These are phyloP conservation scores for Prosopocoilus inquinatus DNA, from an alignment of 2,888 invertebrate genomes.

Conservation along the genomic window DNA sequence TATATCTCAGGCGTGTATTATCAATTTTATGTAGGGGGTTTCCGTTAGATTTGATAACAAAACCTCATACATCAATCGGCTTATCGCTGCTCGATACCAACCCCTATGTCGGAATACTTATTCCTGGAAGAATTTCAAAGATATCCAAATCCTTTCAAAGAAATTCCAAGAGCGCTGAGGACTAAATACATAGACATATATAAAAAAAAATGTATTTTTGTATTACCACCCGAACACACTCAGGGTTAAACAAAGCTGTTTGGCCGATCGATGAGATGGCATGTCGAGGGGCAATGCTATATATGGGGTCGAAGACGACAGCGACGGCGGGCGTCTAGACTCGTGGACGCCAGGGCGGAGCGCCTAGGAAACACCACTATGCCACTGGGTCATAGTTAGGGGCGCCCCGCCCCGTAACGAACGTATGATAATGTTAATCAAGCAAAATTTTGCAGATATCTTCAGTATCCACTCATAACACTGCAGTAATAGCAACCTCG, in stretches of 20 bases:
- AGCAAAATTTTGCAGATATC: background rate
- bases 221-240: conserved; percentile 8
- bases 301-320: conserved; percentile 39
- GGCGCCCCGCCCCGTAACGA: conserved; percentile 6
- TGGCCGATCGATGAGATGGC: conserved; percentile 28
- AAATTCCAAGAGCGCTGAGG: too few species aligned
- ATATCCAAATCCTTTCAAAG: too few species aligned
- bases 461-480: background rate
- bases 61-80: conserved; percentile 30
- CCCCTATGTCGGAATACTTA: conserved; percentile 8
- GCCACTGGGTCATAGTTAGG: conserved; percentile 38
- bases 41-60: conserved; percentile 28
- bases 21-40: conserved; percentile 32
- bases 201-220: background rate
- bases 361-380: conserved; percentile 33
- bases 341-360: conserved; percentile 46
- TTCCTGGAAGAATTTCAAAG: too few species aligned
- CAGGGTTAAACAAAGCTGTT: conserved; percentile 3
- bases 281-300: too few species aligned
- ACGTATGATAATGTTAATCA: conserved; percentile 4
- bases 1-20: conserved; percentile 26
- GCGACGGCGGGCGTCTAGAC: conserved; percentile 46
- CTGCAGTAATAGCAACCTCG: conserved; percentile 3
- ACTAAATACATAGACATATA: too few species aligned
- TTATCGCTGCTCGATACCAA: conserved; percentile 25